Evolutionary conservation across 2,888 invertebrate species (phyloP), one percentile per base, ranked within the genome.

Genomic region (Ophion obscuratus): DNA sequence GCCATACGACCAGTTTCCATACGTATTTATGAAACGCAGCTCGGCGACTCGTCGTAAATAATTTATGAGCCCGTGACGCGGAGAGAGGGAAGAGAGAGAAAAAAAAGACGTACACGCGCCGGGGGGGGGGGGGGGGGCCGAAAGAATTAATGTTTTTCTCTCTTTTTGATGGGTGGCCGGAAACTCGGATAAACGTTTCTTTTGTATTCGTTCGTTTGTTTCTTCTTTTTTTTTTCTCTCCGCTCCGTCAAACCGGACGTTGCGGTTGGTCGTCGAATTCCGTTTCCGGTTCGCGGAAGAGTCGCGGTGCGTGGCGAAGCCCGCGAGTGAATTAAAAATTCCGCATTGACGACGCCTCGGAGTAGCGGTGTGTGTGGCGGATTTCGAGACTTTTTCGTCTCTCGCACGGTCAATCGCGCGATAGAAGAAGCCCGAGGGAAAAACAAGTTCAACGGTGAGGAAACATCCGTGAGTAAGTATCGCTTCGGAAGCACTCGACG

Each of bases 51-150:
- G 76, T 76, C 66, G 75, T 85, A 76, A 85, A 85, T 85, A 57
- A 85, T 85, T 85, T 67, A 85, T 85, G 82, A 85, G 75, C 40
- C 44, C 31, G 67, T 40, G 64, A 57, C 40, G 64, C 24, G 36
- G 36, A 36, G 27, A 27, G 53, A 17, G 66, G 10, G 59, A 61
- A 66, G 44, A 27, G 59, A 70, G 59, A 44, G n/a, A 0, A 59
- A 59, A 24, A 62, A 76, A 62, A 64, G 27, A 68, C 17, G 4
- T 36, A 76, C 53, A 47, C 61, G 71, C 36, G 31, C 71, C 53
- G 31, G 31, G 20, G 24, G n/a, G 47, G 71, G 20, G 31, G 64
- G 36, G 31, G 31, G 20, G 24, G n/a, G 47, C 70, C 70, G 79
- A 80, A 85, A 76, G 61, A 79, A 47, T 14, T 11, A 10, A 9